These are phyloP conservation scores for Bryconaethiops microstoma DNA, from an alignment of 2,797 vertebrate genomes.

Conservation along the genomic window DNA sequence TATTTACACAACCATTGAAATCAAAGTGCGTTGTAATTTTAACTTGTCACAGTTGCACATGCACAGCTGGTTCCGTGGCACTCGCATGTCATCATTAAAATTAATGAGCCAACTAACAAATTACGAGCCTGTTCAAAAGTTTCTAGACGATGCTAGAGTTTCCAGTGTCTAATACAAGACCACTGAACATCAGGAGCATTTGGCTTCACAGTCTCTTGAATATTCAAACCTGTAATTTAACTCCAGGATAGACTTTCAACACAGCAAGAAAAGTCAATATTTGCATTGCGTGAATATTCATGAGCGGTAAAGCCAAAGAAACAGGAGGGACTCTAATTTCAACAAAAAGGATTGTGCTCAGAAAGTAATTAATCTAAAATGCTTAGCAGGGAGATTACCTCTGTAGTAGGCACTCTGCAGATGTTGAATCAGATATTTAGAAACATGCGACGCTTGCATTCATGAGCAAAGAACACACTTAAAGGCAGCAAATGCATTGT, in stretches of 20 bases:
- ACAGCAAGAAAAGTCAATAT: slow-evolving; percentile 62
- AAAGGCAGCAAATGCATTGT: slow-evolving; percentile 4
- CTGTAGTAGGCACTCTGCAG: slow-evolving; percentile 33
- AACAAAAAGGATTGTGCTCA: slow-evolving; percentile 49
- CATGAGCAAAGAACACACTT: slow-evolving; percentile 15
- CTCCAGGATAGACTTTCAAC: slow-evolving; percentile 37
- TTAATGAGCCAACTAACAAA: slow-evolving; percentile 56
- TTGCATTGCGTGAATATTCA: slow-evolving; percentile 64
- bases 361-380: slow-evolving; percentile 45
- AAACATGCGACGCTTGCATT: slow-evolving; percentile 22
- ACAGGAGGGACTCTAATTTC: slow-evolving; percentile 48
- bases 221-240: slow-evolving; percentile 47
- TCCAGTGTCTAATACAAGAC: neutral
- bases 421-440: slow-evolving; percentile 36
- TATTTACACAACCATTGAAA: too few relatives aligned
- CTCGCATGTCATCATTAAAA: slow-evolving; percentile 46
- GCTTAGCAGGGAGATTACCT: slow-evolving; percentile 28
- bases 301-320: slow-evolving; percentile 35
- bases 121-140: slow-evolving; percentile 15
- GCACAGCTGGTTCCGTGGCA: neutral
- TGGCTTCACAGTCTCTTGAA: slow-evolving; percentile 14
- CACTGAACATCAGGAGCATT: neutral
- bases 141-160: neutral
- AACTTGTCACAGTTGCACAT: too few relatives aligned
- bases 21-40: too few relatives aligned